Conservation (phyloP, 2,797 vertebrate genomes). For the Pelodytes ibericus region DNA sequence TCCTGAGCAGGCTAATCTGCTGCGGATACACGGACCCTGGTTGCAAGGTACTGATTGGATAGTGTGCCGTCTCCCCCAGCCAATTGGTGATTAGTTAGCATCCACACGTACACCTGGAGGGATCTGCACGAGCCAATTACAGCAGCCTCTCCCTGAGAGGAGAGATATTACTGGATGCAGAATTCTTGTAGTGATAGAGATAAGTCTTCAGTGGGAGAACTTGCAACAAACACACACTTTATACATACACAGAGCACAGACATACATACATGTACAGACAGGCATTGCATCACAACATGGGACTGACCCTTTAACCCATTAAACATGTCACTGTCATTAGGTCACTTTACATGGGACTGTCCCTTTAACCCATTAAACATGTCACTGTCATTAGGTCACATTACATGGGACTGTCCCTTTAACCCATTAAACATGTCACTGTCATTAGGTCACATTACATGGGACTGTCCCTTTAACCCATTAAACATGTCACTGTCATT, state of each 20-base stretch:
- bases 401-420: background rate
- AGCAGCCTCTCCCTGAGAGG: background rate
- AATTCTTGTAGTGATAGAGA: conserved; percentile 57
- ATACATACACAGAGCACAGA: background rate
- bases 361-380: background rate
- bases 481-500: background rate
- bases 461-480: conserved; percentile 9
- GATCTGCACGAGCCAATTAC: conserved; percentile 36
- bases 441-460: conserved; percentile 19
- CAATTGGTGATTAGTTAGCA: conserved; percentile 7
- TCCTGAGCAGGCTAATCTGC: conserved; percentile 56
- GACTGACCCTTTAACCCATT: conserved; percentile 7
- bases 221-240: conserved; percentile 35
- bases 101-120: conserved; percentile 51
- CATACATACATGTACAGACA: background rate
- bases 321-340: background rate
- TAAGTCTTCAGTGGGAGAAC: conserved; percentile 47
- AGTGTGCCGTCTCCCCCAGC: background rate
- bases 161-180: conserved; percentile 37
- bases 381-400: background rate
- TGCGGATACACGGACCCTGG: conserved; percentile 47
- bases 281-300: background rate
- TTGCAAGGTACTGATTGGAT: conserved; percentile 49
- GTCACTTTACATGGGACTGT: background rate
- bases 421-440: conserved; percentile 2